A percentile compares a stretch with the other conserved stretches of the same genome.
phyloP scores from a whole-genome alignment of 2,113 vertebrate species.

The Rutilus rutilus region DNA sequence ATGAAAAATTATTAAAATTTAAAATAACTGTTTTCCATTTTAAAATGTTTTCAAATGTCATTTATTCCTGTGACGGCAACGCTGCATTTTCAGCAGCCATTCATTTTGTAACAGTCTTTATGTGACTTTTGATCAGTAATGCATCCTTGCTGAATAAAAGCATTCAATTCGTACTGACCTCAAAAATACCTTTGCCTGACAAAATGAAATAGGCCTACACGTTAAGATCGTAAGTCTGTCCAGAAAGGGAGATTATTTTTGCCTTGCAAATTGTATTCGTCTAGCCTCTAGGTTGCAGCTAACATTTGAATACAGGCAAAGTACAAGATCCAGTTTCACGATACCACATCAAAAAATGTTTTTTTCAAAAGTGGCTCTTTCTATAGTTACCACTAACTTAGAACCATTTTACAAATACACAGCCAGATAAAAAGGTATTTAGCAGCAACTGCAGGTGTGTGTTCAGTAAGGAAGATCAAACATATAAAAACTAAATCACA shows the following conservation, averaged over 20 bases:
- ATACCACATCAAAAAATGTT: not conserved
- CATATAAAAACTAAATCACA: not conserved
- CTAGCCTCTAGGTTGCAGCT: too few species aligned
- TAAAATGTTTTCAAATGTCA: too few species aligned
- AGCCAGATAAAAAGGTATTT: not conserved
- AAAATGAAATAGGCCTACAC: not conserved
- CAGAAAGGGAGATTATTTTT: slow-evolving; percentile 40
- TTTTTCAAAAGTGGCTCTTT: not conserved
- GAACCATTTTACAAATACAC: not conserved
- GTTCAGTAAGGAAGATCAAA: not conserved
- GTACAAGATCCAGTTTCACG: not conserved
- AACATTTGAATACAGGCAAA: slow-evolving; percentile 46
- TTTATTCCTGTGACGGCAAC: too few species aligned
- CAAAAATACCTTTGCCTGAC: not conserved
- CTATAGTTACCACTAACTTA: not conserved
- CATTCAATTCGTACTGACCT: not conserved
- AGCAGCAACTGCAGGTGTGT: not conserved
- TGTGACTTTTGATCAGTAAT: not conserved
- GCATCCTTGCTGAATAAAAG: not conserved
- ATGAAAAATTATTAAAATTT: too few species aligned
- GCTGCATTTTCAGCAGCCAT: too few species aligned
- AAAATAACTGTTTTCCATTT: too few species aligned
- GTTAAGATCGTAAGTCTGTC: not conserved
- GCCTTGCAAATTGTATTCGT: slow-evolving; percentile 59
- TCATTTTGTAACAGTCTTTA: not conserved